Conservation (phyloP, 1,140 invertebrate species). For the Heliothis virescens region DNA sequence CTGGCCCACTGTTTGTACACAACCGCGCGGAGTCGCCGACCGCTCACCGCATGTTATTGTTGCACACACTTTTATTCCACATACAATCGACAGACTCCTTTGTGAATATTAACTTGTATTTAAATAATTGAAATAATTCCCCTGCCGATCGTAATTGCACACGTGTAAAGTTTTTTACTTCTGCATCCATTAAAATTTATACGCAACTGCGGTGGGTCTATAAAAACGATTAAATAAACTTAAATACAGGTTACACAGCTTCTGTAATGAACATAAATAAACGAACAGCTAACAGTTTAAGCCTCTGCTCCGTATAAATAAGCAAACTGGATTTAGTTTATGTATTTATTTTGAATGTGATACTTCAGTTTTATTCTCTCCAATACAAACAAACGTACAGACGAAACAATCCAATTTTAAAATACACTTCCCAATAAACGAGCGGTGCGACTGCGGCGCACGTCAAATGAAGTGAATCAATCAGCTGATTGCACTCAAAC, state of each 20-base stretch:
- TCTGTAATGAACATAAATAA: constrained; percentile 41
- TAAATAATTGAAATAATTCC: constrained; percentile 22
- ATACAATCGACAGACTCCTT: constrained; percentile 25
- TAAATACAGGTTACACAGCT: constrained; percentile 38
- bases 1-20: constrained; percentile 3
- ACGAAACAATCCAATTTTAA: constrained; percentile 28
- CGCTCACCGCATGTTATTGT: constrained; percentile 28
- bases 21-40: neutral
- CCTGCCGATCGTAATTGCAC: constrained; percentile 18
- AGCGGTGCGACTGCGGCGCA: neutral
- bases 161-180: constrained; percentile 6
- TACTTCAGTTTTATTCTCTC: constrained; percentile 19
- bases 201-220: constrained; percentile 31
- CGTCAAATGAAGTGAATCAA: constrained; percentile 28
- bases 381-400: constrained; percentile 7
- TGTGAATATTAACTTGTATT: constrained; percentile 37
- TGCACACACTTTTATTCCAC: constrained; percentile 36
- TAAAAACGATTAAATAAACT: constrained; percentile 40
- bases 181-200: constrained; percentile 21
- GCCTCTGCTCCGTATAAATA: constrained; percentile 13
- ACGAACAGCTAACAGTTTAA: constrained; percentile 24
- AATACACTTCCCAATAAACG: constrained; percentile 1
- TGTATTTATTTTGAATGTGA: constrained; percentile 20
- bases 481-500: constrained; percentile 25
- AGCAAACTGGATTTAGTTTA: constrained; percentile 2